phyloP scores from a whole-genome alignment of 1,140 invertebrate species.

The Drusus annulatus region DNA sequence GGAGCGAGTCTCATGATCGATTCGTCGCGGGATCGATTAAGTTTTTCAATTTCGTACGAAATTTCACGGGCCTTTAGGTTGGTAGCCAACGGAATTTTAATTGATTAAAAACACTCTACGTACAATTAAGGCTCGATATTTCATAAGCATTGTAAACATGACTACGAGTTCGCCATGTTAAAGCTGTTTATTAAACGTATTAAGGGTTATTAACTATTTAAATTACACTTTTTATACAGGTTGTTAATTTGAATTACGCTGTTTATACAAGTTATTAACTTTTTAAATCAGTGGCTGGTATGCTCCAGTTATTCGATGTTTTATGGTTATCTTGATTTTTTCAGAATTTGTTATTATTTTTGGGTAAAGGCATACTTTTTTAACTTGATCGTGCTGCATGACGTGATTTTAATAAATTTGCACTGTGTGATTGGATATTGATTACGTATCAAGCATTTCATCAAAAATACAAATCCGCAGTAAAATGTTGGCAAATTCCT shows the following conservation, averaged over 20 bases:
- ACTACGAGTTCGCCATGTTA: not conserved
- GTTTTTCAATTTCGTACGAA: slow-evolving; percentile 56
- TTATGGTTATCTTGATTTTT: not conserved
- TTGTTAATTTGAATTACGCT: not conserved
- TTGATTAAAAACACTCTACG: slow-evolving; percentile 42
- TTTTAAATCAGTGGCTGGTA: not conserved
- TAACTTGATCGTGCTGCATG: too few relatives aligned
- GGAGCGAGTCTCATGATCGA: slow-evolving; percentile 31
- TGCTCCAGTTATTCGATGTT: not conserved
- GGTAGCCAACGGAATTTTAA: slow-evolving; percentile 39
- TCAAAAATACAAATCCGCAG: too few relatives aligned
- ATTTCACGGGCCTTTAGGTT: slow-evolving; percentile 47
- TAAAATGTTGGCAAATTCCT: too few relatives aligned
- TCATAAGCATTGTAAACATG: slow-evolving; percentile 28
- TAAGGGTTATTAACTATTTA: too few relatives aligned
- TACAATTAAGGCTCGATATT: slow-evolving; percentile 16
- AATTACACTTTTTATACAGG: too few relatives aligned
- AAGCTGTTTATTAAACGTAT: not conserved
- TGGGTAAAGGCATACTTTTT: too few relatives aligned
- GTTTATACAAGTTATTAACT: slow-evolving; percentile 10
- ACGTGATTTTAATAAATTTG: too few relatives aligned
- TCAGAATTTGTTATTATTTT: too few relatives aligned
- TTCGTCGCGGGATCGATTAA: slow-evolving; percentile 52
- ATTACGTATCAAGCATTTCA: too few relatives aligned
- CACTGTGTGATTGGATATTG: too few relatives aligned